A percentile compares a stretch with the other conserved stretches of the same genome.
Evolutionary conservation across 2,797 vertebrate species (phyloP).

Genomic region (Catamblyrhynchus diadema): DNA sequence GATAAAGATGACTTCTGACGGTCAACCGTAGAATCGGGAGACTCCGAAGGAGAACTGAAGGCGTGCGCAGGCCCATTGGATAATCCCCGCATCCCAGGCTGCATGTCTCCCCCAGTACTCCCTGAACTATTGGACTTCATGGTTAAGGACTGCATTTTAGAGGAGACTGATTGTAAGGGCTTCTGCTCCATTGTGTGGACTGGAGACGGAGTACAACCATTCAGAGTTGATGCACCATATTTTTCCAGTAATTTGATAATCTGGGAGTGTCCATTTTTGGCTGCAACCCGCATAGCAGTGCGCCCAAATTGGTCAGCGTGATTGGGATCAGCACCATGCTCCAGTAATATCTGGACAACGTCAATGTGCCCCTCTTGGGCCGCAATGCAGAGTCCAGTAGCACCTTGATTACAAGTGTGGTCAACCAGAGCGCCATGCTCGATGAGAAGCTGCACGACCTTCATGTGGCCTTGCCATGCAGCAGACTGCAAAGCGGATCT

Average conservation of each 20-base stretch:
- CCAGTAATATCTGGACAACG: conserved; percentile 90
- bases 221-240: conserved; percentile 89
- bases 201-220: conserved; percentile 91
- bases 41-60: conserved; percentile 96
- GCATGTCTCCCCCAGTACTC: conserved; percentile 90
- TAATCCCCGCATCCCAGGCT: conserved; percentile 84
- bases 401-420: conserved; percentile 96
- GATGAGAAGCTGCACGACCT: conserved; percentile 91
- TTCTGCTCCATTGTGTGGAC: conserved; percentile 96
- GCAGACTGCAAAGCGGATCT: conserved; percentile 95
- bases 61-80: conserved; percentile 91
- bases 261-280: conserved; percentile 91
- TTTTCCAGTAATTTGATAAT: conserved; percentile 96
- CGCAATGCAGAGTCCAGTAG: conserved; percentile 96
- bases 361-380: conserved; percentile 97
- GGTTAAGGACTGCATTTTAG: conserved; percentile 91
- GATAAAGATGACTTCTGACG: conserved; percentile 94
- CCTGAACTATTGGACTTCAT: conserved; percentile 96
- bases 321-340: conserved; percentile 94
- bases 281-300: conserved; percentile 96
- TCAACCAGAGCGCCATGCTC: conserved; percentile 89
- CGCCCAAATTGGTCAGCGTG: conserved; percentile 97
- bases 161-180: conserved; percentile 80
- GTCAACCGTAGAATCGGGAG: conserved; percentile 94
- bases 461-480: conserved; percentile 95